phyloP scores from a whole-genome alignment of 2,797 vertebrate genomes.

The Sciurus carolinensis region DNA sequence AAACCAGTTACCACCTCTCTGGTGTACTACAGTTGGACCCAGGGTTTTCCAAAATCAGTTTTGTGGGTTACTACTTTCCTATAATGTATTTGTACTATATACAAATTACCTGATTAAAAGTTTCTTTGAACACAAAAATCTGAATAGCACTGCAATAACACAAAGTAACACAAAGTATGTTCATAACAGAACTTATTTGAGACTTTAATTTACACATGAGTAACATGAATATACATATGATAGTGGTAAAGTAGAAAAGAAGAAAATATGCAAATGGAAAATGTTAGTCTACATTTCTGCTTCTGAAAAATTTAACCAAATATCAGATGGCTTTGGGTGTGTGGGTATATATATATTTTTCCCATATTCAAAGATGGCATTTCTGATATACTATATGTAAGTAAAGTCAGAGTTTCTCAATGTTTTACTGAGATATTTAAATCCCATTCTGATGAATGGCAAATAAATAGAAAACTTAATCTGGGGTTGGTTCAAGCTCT shows the following conservation, averaged over 20 bases:
- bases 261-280: background rate
- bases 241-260: background rate
- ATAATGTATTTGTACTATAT: background rate
- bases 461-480: conserved; percentile 52
- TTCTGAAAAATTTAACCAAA: conserved; percentile 13
- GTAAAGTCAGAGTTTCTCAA: background rate
- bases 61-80: background rate
- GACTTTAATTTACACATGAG: background rate
- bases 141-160: background rate
- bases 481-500: background rate
- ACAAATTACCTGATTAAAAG: background rate
- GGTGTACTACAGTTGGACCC: background rate
- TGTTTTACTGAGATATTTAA: background rate
- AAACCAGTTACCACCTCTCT: background rate
- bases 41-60: background rate
- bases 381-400: background rate
- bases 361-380: background rate
- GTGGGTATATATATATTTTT: background rate
- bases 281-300: background rate
- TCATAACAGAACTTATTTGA: background rate
- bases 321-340: background rate
- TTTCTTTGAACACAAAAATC: background rate
- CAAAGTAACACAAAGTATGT: background rate
- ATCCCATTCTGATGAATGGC: background rate
- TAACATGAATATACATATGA: background rate